Evolutionary conservation across 2,888 invertebrate genomes (phyloP).

Genomic region (Brenthis daphne): DNA sequence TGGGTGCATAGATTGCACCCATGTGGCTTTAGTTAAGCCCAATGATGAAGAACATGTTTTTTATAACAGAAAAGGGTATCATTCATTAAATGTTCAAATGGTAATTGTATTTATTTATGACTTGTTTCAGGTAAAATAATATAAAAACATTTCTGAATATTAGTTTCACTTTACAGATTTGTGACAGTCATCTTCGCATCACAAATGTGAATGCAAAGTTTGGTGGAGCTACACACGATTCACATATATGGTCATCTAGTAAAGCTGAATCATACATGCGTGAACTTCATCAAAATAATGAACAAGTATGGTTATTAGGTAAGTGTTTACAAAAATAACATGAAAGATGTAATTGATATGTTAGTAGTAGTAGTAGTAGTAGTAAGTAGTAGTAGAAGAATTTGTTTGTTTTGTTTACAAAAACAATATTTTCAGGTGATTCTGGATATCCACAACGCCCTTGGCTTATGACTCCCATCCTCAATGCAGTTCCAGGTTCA

Average conservation of each 20-base stretch:
- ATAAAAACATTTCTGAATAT: too few relatives aligned
- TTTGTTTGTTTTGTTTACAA: background rate
- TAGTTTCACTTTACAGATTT: too few relatives aligned
- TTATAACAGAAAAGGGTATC: too few relatives aligned
- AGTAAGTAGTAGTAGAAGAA: too few relatives aligned
- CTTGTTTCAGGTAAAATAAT: too few relatives aligned
- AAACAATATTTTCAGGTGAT: conserved; percentile 18
- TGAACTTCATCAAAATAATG: conserved; percentile 34
- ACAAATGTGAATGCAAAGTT: background rate
- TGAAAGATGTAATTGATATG: too few relatives aligned
- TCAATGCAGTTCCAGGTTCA: conserved; percentile 22
- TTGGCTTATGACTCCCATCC: conserved; percentile 23
- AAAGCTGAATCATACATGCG: conserved; percentile 33
- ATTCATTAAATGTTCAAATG: too few relatives aligned
- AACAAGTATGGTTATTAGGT: conserved; percentile 40
- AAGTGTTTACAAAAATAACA: conserved; percentile 3
- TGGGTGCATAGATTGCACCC: too few relatives aligned
- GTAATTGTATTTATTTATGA: too few relatives aligned
- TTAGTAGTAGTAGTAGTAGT: too few relatives aligned
- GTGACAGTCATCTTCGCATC: background rate
- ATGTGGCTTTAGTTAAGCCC: too few relatives aligned
- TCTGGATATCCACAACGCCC: conserved; percentile 18
- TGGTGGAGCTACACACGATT: conserved; percentile 38
- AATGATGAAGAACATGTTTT: too few relatives aligned
- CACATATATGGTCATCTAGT: conserved; percentile 37